phyloP scores from a whole-genome alignment of 2,113 vertebrate genomes.

The Brachyhypopomus gauderio region DNA sequence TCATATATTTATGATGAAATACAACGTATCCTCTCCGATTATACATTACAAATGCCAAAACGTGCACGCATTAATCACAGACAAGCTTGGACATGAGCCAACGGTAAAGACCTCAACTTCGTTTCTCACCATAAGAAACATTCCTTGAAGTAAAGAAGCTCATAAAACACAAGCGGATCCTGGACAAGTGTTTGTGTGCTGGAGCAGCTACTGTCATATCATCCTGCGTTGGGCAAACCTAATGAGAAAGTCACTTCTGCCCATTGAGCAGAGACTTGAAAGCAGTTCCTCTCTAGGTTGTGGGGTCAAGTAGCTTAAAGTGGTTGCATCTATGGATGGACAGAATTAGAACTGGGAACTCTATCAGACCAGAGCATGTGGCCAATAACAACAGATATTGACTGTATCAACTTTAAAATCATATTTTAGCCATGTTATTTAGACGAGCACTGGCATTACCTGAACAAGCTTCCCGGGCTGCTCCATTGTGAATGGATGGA shows the following conservation, averaged over 20 bases:
- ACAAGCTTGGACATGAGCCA: neutral
- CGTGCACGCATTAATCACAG: neutral
- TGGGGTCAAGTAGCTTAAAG: conserved; percentile 1
- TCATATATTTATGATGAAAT: conserved; percentile 1
- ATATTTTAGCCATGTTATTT: too few species aligned
- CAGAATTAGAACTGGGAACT: too few species aligned
- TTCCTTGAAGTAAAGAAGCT: neutral
- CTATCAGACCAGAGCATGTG: neutral
- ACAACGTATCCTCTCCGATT: neutral
- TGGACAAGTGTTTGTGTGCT: conserved; percentile 46
- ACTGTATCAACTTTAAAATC: too few species aligned
- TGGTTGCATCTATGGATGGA: neutral
- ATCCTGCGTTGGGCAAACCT: conserved; percentile 40
- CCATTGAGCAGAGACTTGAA: conserved; percentile 38
- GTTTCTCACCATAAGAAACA: conserved; percentile 20
- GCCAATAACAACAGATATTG: conserved; percentile 10
- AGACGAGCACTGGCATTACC: too few species aligned
- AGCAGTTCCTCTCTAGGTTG: conserved; percentile 36
- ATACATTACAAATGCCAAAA: neutral
- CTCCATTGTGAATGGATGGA: too few species aligned
- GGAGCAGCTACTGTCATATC: conserved; percentile 41
- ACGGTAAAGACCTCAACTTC: neutral
- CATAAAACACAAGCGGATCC: conserved; percentile 23
- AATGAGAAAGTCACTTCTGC: conserved; percentile 39
- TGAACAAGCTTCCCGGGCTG: too few species aligned